Evolutionary conservation across 2,113 vertebrate genomes (phyloP).

Genomic region (Acanthisitta chloris): DNA sequence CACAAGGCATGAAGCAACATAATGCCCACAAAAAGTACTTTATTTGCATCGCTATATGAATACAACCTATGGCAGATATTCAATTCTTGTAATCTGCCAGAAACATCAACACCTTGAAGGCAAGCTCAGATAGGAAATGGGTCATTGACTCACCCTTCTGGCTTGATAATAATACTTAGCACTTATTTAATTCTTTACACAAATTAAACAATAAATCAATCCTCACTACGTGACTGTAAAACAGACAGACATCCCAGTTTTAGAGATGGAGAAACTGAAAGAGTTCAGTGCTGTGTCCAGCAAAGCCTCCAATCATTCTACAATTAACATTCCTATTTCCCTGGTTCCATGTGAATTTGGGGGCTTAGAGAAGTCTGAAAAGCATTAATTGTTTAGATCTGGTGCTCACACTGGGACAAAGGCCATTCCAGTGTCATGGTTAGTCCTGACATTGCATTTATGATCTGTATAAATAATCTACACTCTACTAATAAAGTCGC

Average conservation of each 20-base stretch:
- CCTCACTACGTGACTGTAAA: constrained; percentile 13
- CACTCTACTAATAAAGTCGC: background rate
- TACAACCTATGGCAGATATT: constrained; percentile 29
- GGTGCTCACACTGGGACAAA: background rate
- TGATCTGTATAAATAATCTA: background rate
- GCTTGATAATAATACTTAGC: constrained; percentile 57
- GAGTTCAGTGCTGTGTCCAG: background rate
- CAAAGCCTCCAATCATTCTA: background rate
- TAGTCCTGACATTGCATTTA: background rate
- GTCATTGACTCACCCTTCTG: constrained; percentile 56
- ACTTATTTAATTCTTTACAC: constrained; percentile 59
- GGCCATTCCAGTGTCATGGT: background rate
- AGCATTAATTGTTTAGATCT: background rate
- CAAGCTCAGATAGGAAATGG: constrained; percentile 59
- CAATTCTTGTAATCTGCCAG: constrained; percentile 50
- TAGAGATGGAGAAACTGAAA: background rate
- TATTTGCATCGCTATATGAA: constrained; percentile 23
- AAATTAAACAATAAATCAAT: constrained; percentile 65
- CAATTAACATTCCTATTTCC: background rate
- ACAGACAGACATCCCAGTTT: background rate
- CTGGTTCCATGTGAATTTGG: background rate
- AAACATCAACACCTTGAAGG: constrained; percentile 58
- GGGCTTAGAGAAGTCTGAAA: background rate
- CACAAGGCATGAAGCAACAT: background rate
- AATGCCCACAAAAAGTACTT: constrained; percentile 25